These are phyloP conservation scores for Chironomus tentans DNA, from an alignment of 2,888 invertebrate genomes.

Conservation along the genomic window DNA sequence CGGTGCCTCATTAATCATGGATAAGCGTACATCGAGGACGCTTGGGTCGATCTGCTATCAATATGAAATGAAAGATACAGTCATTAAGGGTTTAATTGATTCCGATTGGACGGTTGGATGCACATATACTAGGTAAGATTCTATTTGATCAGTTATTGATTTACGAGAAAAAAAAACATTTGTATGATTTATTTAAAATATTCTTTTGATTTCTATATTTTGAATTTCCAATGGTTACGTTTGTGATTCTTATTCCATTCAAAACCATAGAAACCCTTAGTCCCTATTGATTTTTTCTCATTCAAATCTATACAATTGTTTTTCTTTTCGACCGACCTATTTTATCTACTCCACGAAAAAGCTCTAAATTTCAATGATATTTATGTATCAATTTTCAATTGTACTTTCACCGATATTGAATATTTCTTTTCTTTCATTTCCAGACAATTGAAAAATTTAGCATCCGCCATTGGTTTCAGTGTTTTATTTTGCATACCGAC, in stretches of 20 bases:
- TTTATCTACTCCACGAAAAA: background rate
- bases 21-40: slow-evolving; percentile 34
- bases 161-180: background rate
- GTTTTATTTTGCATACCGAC: slow-evolving; percentile 36
- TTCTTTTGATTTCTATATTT: too few relatives aligned
- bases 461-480: slow-evolving; percentile 37
- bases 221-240: background rate
- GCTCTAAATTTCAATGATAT: background rate
- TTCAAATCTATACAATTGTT: background rate
- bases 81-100: slow-evolving; percentile 38
- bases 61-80: slow-evolving; percentile 37
- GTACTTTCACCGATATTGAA: too few relatives aligned
- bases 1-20: slow-evolving; percentile 34
- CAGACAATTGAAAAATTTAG: slow-evolving; percentile 35
- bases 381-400: slow-evolving; percentile 17
- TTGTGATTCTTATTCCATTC: too few relatives aligned
- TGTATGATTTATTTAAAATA: background rate
- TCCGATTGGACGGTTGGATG: slow-evolving; percentile 40
- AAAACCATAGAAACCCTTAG: background rate
- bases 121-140: slow-evolving; percentile 37
- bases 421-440: background rate
- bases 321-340: background rate
- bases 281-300: background rate
- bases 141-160: background rate
- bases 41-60: slow-evolving; percentile 40